A percentile compares a stretch with the other conserved stretches of the same genome.
Conservation (phyloP, 2,113 vertebrate species). For the Orthonyx spaldingii region DNA sequence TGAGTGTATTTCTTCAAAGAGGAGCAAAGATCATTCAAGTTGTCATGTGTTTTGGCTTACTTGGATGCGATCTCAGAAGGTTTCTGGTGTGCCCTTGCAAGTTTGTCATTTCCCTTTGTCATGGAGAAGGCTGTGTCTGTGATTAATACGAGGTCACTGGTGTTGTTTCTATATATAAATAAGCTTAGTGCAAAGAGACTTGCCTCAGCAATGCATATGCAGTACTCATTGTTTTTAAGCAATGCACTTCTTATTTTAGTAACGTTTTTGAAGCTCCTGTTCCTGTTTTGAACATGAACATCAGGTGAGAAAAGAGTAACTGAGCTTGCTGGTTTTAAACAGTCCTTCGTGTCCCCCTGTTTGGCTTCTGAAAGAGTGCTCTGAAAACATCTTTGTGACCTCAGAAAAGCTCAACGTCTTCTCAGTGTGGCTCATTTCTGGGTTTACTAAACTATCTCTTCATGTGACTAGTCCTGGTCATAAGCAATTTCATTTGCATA, state of each 20-base stretch:
- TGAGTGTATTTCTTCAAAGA: not conserved
- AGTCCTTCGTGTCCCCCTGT: not conserved
- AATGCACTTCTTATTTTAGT: constrained; percentile 32
- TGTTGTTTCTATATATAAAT: constrained; percentile 26
- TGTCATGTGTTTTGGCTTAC: not conserved
- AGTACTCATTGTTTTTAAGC: constrained; percentile 23
- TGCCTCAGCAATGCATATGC: not conserved
- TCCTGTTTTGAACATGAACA: not conserved
- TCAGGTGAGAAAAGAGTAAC: not conserved
- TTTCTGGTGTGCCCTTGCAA: not conserved
- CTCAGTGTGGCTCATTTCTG: not conserved
- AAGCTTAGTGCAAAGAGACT: not conserved
- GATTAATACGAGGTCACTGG: not conserved
- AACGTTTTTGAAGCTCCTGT: not conserved
- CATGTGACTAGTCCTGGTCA: not conserved
- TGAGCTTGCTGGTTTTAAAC: not conserved
- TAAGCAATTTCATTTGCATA: not conserved
- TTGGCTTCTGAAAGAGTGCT: not conserved
- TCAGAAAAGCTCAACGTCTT: not conserved
- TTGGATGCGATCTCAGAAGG: not conserved
- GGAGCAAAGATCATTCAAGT: not conserved
- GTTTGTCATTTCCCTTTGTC: constrained; percentile 16
- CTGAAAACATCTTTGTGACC: not conserved
- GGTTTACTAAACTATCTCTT: not conserved
- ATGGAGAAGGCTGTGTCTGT: not conserved